These are phyloP conservation scores for Botia kubotai DNA, from an alignment of 2,797 vertebrate species.

Conservation along the genomic window DNA sequence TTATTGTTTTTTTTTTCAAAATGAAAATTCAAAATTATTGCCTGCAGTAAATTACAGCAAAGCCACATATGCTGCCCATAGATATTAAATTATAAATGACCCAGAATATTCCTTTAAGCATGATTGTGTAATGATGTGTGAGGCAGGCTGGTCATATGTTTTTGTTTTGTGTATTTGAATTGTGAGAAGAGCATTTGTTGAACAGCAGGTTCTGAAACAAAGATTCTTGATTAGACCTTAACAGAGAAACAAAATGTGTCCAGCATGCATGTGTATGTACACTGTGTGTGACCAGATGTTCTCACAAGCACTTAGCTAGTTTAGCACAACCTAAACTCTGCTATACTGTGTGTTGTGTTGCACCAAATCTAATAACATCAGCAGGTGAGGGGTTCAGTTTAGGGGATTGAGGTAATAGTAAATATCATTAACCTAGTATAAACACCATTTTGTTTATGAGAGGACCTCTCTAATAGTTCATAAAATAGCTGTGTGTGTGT, in stretches of 20 bases:
- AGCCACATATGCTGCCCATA: no score
- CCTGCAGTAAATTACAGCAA: no score
- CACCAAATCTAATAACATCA: background rate
- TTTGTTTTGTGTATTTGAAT: background rate
- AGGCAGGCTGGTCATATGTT: no score
- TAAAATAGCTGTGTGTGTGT: conserved; percentile 9
- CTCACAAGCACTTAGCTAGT: background rate
- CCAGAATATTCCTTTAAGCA: no score
- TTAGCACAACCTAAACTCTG: background rate
- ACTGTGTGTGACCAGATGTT: background rate
- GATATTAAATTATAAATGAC: no score
- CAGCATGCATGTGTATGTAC: background rate
- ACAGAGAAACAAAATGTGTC: background rate
- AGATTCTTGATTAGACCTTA: conserved; percentile 5
- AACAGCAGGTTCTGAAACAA: conserved; percentile 5
- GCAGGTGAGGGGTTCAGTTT: background rate
- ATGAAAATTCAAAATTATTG: no score
- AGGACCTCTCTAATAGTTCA: background rate
- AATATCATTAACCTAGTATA: background rate
- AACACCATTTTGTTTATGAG: background rate
- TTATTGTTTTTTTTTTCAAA: background rate
- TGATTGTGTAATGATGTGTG: no score
- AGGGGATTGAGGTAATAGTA: background rate
- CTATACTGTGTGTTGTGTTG: background rate
- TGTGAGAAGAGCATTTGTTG: conserved; percentile 10